A percentile compares a stretch with the other conserved stretches of the same genome.
Evolutionary conservation across 1,140 invertebrate species (phyloP).

Genomic region (Tetragonula clypearis): DNA sequence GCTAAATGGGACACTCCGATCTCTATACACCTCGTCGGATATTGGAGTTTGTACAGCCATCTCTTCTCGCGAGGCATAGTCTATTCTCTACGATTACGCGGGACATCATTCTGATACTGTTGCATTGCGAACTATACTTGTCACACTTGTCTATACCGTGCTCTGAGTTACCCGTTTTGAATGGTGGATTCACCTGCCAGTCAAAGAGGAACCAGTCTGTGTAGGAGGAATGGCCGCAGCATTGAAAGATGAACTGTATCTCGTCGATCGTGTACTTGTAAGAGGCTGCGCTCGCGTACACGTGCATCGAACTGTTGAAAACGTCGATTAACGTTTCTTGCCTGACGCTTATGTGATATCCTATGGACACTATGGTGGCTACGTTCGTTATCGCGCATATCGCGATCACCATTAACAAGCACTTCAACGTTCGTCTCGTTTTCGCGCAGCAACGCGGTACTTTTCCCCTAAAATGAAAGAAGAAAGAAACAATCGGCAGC

Average conservation of each 20-base stretch:
- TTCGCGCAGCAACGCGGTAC: constrained; percentile 56
- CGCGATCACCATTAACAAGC: constrained; percentile 60
- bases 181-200: constrained; percentile 72
- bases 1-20: constrained; percentile 73
- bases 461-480: constrained; percentile 59
- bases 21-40: constrained; percentile 61
- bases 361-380: constrained; percentile 70
- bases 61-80: constrained; percentile 64
- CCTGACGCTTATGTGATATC: constrained; percentile 66
- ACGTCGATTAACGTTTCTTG: constrained; percentile 62
- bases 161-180: constrained; percentile 26
- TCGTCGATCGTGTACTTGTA: constrained; percentile 73
- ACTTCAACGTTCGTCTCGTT: constrained; percentile 60
- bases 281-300: constrained; percentile 64
- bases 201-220: constrained; percentile 74
- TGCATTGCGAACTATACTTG: too few relatives aligned
- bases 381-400: constrained; percentile 71
- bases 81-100: constrained; percentile 49
- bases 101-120: neutral
- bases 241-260: constrained; percentile 75
- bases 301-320: constrained; percentile 74
- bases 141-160: constrained; percentile 35
- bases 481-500: too few relatives aligned
- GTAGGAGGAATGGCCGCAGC: constrained; percentile 73
- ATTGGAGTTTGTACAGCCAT: constrained; percentile 53